Evolutionary conservation across 37 sponge, comb jelly and placozoan species (phyloP), one percentile per base, ranked within the genome.

Genomic region (Chondrosia reniformis): DNA sequence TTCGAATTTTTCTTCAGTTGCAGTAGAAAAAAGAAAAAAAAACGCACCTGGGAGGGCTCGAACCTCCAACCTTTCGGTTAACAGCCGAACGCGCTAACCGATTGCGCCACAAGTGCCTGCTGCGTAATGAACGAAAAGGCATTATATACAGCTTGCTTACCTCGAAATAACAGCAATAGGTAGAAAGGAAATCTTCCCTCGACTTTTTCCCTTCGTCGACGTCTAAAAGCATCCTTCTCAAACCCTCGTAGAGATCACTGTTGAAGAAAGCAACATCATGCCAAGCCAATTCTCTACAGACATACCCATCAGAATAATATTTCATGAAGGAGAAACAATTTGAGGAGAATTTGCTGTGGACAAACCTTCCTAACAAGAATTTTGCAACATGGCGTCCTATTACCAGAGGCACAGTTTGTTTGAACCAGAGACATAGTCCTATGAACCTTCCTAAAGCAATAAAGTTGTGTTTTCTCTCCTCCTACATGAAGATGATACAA

Each of bases 241-340:
- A 63, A 0, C 96, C 97, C 45, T 96, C 97, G 63, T 91, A 96
- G 45, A 96, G 77, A 59, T 96, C 93, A 22, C 84, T 84, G 85
- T 96, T 96, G 81, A 86, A 96, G 89, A 96, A 96, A 17, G 93
- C 97, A 2, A 96, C 84, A 63, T 96, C 97, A 82, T 92, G 93
- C 97, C 97, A 96, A 10, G 93, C 85, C 38, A 96, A 49, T 38
- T 86, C 85, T 72, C 88, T 90, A 46, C 15, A 31, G 34, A 55
- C 10, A n/a, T 31, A n/a, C n/a, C n/a, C n/a, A n/a, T n/a, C n/a
- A n/a, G n/a, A n/a, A n/a, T n/a, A n/a, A n/a, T n/a, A n/a, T n/a
- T n/a, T n/a, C n/a, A 63, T 63, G 64, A 10, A 63, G 9, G 24
- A 17, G 22, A 25, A 25, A 28, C 24, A 21, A 63, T 63, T 21